Conservation (phyloP, 30 jellyfish, hydroid and myxozoan species). For the Nemopilema nomurai region DNA sequence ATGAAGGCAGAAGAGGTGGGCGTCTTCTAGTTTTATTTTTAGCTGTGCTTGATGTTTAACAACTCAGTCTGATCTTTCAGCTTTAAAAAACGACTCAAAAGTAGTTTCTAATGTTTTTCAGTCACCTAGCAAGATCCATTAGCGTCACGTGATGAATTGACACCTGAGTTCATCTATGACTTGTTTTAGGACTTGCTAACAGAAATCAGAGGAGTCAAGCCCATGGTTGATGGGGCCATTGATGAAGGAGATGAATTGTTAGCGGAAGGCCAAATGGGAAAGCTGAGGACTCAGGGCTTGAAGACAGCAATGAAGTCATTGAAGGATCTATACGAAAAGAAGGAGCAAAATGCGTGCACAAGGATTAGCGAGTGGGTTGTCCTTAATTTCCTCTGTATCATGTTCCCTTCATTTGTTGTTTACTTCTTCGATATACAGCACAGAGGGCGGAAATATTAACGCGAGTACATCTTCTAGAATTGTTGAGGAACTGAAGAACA, state of each 20-base stretch:
- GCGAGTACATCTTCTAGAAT: slow-evolving; percentile 14
- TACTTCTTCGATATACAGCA: neutral
- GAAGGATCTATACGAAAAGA: slow-evolving; percentile 37
- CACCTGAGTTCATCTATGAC: neutral
- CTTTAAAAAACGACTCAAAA: no score
- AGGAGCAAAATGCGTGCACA: slow-evolving; percentile 11
- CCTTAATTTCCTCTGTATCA: neutral
- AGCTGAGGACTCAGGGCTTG: slow-evolving; percentile 46
- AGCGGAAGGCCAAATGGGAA: slow-evolving; percentile 48
- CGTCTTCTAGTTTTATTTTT: neutral
- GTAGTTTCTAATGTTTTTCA: no score
- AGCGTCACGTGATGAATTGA: no score
- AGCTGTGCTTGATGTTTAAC: no score
- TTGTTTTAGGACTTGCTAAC: slow-evolving; percentile 21
- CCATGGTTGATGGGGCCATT: slow-evolving; percentile 27
- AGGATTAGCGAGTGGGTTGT: slow-evolving; percentile 38
- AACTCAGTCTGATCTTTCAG: no score
- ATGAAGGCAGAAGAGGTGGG: slow-evolving; percentile 56
- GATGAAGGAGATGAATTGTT: slow-evolving; percentile 40
- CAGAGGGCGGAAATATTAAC: neutral
- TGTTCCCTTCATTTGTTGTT: neutral
- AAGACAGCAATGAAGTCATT: slow-evolving; percentile 34
- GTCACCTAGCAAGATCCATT: no score
- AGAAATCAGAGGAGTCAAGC: slow-evolving; percentile 50
- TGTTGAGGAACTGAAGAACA: slow-evolving; percentile 28